Evolutionary conservation across 2,113 vertebrate species (phyloP).

Genomic region (Macheiramphus alcinus): DNA sequence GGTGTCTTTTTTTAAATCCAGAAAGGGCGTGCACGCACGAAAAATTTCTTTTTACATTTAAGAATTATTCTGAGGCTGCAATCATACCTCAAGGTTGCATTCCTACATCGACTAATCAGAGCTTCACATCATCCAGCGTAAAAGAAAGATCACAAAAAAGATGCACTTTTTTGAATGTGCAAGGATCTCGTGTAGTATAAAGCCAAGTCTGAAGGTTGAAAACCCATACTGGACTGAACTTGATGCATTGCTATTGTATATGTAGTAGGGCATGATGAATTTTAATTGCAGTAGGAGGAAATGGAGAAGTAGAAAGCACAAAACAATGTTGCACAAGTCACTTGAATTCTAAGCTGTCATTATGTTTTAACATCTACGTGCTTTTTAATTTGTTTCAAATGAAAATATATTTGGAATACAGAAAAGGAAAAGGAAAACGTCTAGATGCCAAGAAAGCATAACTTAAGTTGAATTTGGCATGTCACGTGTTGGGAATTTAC

Average conservation of each 20-base stretch:
- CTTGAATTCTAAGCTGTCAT: conserved; percentile 54
- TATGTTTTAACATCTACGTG: conserved; percentile 50
- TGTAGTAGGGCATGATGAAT: conserved; percentile 32
- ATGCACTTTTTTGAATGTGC: conserved; percentile 36
- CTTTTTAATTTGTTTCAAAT: conserved; percentile 55
- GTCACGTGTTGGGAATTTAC: neutral
- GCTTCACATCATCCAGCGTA: conserved; percentile 9
- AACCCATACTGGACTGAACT: conserved; percentile 22
- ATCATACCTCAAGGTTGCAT: conserved; percentile 37
- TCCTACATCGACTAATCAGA: conserved; percentile 39
- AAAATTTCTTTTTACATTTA: conserved; percentile 45
- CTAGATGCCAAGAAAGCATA: conserved; percentile 18
- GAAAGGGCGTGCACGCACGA: neutral
- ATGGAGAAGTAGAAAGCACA: conserved; percentile 65
- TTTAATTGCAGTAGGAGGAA: conserved; percentile 41
- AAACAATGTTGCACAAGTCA: conserved; percentile 70
- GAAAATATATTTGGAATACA: neutral
- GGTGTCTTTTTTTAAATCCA: conserved; percentile 56
- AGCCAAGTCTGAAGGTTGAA: neutral
- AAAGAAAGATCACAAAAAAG: conserved; percentile 32
- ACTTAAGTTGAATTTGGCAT: conserved; percentile 37
- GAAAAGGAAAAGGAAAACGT: neutral
- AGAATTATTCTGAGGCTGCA: conserved; percentile 50
- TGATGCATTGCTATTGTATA: conserved; percentile 9
- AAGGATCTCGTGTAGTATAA: neutral